Evolutionary conservation across 1,140 invertebrate genomes (phyloP), one percentile per base, ranked within the genome.

Genomic region (Lasioglossum baleicum): DNA sequence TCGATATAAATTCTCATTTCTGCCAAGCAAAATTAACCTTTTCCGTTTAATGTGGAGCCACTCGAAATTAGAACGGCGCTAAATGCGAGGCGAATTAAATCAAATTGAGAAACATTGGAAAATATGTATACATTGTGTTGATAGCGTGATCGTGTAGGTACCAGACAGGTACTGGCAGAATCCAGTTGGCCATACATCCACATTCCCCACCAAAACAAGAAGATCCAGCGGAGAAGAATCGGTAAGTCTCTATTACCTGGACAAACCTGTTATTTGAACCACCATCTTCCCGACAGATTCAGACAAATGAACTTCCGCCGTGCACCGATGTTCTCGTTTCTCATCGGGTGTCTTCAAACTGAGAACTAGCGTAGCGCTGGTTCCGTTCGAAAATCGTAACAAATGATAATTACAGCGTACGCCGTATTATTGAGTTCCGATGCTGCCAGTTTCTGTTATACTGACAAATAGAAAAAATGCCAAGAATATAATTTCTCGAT

Each of bases 211-310:
- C 26, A 17, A 51, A 51, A 64, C 42, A 20, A 40, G 64, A 65
- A 26, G 20, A 35, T 74, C 15, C 10, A 63, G 17, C 13, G 31
- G 1, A 11, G 7, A 35, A 63, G 56, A 35, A 11, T n/a, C 26
- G 1, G 17, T 63, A 63, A 73, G 31, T 73, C 71, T 48, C 42
- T 48, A 35, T 51, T 64, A 48, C 8, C 42, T 31, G 11, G 31
- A 51, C 20, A 51, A 40, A 74, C 8, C 61, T 22, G 51, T 53
- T 40, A 74, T 53, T 40, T 42, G 35, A 71, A 26, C 13, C 8
- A 53, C 51, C 61, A 51, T 71, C 70, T 77, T 48, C 15, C 44
- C n/a, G n/a, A 51, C 13, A 31, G 10, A 48, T 53, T 48, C 26
- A n/a, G 7, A 77, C n/a, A 64, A 71, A 71, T 26, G 58, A 31